Evolutionary conservation across 2,888 invertebrate species (phyloP).

Genomic region (Microctonus aethiopoides): DNA sequence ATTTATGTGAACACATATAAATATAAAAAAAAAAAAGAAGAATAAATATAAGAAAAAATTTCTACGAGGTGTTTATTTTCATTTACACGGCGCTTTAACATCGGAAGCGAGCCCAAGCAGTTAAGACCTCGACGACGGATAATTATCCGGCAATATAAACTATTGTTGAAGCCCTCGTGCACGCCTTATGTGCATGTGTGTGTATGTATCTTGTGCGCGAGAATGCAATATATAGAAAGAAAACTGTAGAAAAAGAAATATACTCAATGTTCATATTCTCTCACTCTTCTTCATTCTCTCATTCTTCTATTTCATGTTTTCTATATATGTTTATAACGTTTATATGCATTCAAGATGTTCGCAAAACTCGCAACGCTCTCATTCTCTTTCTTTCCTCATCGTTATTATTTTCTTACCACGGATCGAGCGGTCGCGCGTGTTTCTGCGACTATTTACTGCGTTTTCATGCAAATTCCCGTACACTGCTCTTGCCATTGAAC

Average conservation of each 20-base stretch:
- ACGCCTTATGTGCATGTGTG: neutral
- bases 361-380: neutral
- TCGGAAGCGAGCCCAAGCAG: slow-evolving; percentile 5
- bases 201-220: neutral
- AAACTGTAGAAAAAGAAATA: neutral
- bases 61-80: slow-evolving; percentile 8
- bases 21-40: neutral
- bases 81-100: slow-evolving; percentile 1
- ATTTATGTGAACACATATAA: neutral
- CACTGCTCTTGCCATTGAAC: slow-evolving; percentile 26
- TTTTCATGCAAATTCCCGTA: slow-evolving; percentile 53
- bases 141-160: slow-evolving; percentile 21
- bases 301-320: neutral
- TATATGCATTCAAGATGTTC: slow-evolving; percentile 5
- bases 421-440: slow-evolving; percentile 36
- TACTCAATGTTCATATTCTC: too few relatives aligned
- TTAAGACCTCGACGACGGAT: slow-evolving; percentile 14
- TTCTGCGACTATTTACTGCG: slow-evolving; percentile 57
- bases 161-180: slow-evolving; percentile 6
- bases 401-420: slow-evolving; percentile 55
- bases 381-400: slow-evolving; percentile 30
- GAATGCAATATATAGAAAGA: neutral
- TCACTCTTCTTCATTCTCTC: neutral
- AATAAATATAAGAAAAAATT: neutral
- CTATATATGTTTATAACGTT: neutral